These are phyloP conservation scores for Orius insidiosus DNA, from an alignment of 1,140 invertebrate genomes.

Conservation along the genomic window DNA sequence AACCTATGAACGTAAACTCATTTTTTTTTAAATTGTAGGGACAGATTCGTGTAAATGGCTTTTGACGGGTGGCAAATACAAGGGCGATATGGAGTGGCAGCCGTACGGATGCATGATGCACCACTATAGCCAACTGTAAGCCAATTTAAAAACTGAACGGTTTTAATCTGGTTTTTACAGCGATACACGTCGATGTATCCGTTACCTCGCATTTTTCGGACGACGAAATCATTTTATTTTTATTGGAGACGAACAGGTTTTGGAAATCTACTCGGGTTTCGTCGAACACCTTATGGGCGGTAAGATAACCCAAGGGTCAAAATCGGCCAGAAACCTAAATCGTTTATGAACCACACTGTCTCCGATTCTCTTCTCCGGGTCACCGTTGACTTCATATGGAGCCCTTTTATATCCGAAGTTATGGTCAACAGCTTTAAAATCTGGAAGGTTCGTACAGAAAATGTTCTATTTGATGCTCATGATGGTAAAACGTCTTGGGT, in stretches of 20 bases:
- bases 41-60: conserved; percentile 89
- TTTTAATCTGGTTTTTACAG: conserved; percentile 32
- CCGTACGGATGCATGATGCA: conserved; percentile 97
- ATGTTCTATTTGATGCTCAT: background rate
- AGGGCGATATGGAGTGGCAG: conserved; percentile 89
- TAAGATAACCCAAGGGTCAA: background rate
- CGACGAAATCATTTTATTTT: conserved; percentile 81
- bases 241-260: conserved; percentile 71
- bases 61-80: conserved; percentile 80
- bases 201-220: conserved; percentile 82
- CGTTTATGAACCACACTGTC: conserved; percentile 28
- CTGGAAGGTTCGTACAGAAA: conserved; percentile 45
- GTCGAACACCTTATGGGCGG: conserved; percentile 38
- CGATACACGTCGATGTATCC: conserved; percentile 74
- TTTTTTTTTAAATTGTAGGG: conserved; percentile 34
- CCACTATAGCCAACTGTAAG: conserved; percentile 78
- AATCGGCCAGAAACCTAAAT: conserved; percentile 6
- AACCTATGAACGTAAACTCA: no score
- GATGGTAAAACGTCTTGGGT: no score
- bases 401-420: conserved; percentile 51
- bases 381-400: conserved; percentile 62
- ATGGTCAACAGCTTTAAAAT: conserved; percentile 55
- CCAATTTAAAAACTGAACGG: conserved; percentile 11
- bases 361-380: conserved; percentile 47
- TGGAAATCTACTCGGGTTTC: conserved; percentile 67